Evolutionary conservation across 2,797 vertebrate genomes (phyloP), one percentile per base, ranked within the genome.

Genomic region (Hipposideros larvatus): DNA sequence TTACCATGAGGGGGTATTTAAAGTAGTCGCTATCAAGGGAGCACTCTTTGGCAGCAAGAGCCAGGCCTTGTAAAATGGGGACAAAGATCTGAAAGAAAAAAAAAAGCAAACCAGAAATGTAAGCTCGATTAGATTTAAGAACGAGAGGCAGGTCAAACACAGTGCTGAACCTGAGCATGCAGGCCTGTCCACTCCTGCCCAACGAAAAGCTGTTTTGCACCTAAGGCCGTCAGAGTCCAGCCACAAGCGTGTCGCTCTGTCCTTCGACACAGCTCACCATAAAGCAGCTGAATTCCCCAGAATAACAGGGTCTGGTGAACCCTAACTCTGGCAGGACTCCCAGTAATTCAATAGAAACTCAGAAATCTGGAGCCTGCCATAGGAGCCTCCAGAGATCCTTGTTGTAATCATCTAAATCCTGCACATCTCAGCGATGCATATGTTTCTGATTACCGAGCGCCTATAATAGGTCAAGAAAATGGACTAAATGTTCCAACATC

Each of bases 1-100:
- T 99, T 99, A 99, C 99, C 99, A 99, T 99, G 74, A 99, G 99
- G 34, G 99, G 99, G 82, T 99, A 99, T 98, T 99, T 99, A 98
- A 99, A 99, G 98, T 99, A 99, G 98, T 99, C 99, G 91, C 99
- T 99, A 95, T 99, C 99, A 31, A 99, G 99, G 95, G 99, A 99
- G 98, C 99, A 99, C 98, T 99, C 99, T 99, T 99, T 99, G 96
- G 99, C 99, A 98, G 99, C 99, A 96, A 99, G 98, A 96, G 99
- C 99, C 97, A 99, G 98, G 83, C 99, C 99, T 98, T 99, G 99
- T 97, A 99, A 99, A 97, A 99, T 99, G 74, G 99, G 99, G 98
- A 99, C 98, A 97, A 99, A 99, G 97, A 99, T 99, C 99, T 99
- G 98, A 28, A 98, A 97, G 80, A 87, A 66, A 97, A 95, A 94